Evolutionary conservation across 2,888 invertebrate species (phyloP), one percentile per base, ranked within the genome.

Genomic region (Ectemnius lituratus): DNA sequence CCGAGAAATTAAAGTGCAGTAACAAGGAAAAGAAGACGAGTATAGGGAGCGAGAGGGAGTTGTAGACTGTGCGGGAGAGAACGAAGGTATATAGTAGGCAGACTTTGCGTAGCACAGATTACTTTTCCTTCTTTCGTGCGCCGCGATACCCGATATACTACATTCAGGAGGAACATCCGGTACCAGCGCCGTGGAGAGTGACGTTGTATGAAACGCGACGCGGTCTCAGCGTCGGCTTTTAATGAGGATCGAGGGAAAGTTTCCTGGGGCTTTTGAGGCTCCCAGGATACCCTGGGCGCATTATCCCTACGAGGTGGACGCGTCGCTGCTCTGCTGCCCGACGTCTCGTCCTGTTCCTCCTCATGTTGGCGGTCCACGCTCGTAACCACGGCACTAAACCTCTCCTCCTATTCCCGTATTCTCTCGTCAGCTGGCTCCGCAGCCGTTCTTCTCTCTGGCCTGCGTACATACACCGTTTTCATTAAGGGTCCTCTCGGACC

Each of bases 191-290:
- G 52, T 46, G 59, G 62, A 28, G 60, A 58, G 58, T 58, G 68
- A 64, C 70, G 73, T 77, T 82, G 79, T 75, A 67, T 68, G 75
- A 70, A 70, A 77, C 73, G 73, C 71, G 59, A 60, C 71, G 67
- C 47, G 67, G 66, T 61, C 63, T 52, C 61, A 28, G 70, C 70
- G 79, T 62, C 67, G 72, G 73, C 66, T 70, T 72, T 73, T 83
- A 81, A 79, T 67, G 79, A 81, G 81, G 76, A 79, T 79, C 75
- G 67, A 74, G 79, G 75, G 75, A 83, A 79, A 81, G 76, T 79
- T 81, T 81, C 71, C 67, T 46, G 64, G 57, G 64, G 75, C 68
- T 76, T 75, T 76, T 52, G 70, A 60, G 71, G 45, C 64, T 75
- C 66, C 75, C 67, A 37, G 70, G 67, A 70, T 73, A 64, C 73